phyloP scores from a whole-genome alignment of 2,797 vertebrate species.

The Rallus crepitans region DNA sequence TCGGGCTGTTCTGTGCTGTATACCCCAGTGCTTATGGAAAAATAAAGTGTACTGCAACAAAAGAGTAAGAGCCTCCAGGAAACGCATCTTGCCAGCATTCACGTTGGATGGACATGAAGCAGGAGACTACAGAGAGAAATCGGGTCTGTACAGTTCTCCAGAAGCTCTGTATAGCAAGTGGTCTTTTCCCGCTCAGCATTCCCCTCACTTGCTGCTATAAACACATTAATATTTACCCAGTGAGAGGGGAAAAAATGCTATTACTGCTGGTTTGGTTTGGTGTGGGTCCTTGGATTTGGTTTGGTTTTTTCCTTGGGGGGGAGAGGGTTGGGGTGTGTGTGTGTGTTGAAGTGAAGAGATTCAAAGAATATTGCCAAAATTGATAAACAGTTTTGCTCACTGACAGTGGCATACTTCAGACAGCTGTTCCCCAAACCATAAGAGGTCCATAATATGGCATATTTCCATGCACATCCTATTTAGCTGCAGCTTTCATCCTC shows the following conservation, averaged over 20 bases:
- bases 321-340: not conserved
- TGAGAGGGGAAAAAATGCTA: not conserved
- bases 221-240: not conserved
- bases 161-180: not conserved
- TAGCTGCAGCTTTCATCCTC: fast-evolving
- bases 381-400: not conserved
- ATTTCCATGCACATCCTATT: not conserved
- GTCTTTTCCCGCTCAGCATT: not conserved
- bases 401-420: not conserved
- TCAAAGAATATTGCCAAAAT: not conserved
- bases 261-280: not conserved
- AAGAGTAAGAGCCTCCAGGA: not conserved
- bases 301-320: not conserved
- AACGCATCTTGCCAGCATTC: not conserved
- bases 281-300: too few relatives aligned
- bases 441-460: fast-evolving
- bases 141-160: not conserved
- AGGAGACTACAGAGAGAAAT: not conserved
- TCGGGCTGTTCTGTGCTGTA: not conserved
- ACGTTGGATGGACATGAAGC: not conserved
- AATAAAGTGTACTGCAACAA: not conserved
- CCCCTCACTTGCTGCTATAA: not conserved
- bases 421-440: not conserved
- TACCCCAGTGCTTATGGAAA: not conserved
- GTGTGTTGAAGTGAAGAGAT: not conserved